These are phyloP conservation scores for Temnothorax rugatulus DNA, from an alignment of 2,888 invertebrate genomes.

Conservation along the genomic window DNA sequence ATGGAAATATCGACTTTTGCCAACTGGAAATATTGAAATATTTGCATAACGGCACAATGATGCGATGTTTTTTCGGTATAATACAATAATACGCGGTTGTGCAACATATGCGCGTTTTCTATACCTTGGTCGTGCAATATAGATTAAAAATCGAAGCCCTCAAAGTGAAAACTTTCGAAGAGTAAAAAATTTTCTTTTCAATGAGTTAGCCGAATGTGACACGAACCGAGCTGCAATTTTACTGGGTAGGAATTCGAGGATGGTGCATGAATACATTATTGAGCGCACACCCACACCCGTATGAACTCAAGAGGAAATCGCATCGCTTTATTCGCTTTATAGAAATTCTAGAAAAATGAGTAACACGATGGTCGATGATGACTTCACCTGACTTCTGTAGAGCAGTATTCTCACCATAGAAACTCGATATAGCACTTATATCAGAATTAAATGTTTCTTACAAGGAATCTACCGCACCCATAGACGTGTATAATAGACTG, in stretches of 20 bases:
- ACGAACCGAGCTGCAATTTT: conserved; percentile 12
- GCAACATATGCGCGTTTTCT: neutral
- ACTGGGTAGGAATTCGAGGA: neutral
- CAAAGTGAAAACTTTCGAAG: neutral
- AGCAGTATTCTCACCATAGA: too few species aligned
- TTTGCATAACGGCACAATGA: conserved; percentile 25
- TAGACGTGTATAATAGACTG: too few species aligned
- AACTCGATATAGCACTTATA: too few species aligned
- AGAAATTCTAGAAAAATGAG: neutral
- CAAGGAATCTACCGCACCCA: too few species aligned
- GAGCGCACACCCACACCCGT: neutral
- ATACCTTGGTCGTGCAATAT: neutral
- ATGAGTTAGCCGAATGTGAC: neutral
- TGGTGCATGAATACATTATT: conserved; percentile 22
- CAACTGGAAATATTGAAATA: conserved; percentile 28
- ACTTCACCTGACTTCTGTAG: neutral
- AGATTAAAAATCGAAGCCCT: neutral
- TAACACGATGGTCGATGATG: neutral
- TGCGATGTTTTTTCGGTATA: neutral
- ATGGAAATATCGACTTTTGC: neutral
- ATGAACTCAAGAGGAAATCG: neutral
- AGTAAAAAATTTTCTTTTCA: neutral
- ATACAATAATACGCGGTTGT: neutral
- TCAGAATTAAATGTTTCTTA: too few species aligned
- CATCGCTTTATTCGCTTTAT: neutral